A percentile compares a stretch with the other conserved stretches of the same genome.
Evolutionary conservation across 2,797 vertebrate genomes (phyloP).

Genomic region (Dryobates pubescens): DNA sequence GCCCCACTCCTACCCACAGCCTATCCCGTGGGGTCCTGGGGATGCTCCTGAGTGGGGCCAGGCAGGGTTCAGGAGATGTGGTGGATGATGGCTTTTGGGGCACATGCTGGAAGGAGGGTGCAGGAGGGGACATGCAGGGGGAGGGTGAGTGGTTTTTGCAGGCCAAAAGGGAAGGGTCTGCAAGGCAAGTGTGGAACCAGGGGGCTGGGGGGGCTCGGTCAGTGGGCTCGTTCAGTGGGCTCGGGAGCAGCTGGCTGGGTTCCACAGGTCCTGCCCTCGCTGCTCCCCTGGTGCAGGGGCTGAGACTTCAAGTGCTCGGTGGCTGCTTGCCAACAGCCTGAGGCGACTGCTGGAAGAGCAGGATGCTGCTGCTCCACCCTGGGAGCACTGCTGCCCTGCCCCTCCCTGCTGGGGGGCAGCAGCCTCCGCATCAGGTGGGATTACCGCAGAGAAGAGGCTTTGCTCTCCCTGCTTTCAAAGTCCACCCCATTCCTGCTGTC

Average conservation of each 20-base stretch:
- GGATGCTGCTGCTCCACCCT: background rate
- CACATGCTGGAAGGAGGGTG: accelerated
- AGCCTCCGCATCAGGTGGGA: background rate
- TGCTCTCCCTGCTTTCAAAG: background rate
- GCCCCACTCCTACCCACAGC: background rate
- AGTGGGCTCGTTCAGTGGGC: accelerated
- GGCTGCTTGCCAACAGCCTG: background rate
- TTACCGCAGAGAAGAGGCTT: background rate
- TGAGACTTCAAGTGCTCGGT: background rate
- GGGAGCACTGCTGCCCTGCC: accelerated
- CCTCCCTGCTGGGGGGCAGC: accelerated
- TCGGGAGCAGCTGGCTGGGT: accelerated
- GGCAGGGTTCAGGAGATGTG: background rate
- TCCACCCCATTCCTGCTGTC: accelerated
- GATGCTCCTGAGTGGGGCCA: background rate
- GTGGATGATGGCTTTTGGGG: background rate
- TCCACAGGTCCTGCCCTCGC: accelerated
- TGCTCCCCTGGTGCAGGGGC: accelerated
- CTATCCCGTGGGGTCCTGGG: accelerated
- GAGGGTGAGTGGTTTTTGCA: background rate
- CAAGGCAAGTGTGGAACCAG: accelerated
- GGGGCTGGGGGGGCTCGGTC: accelerated
- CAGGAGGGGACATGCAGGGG: accelerated
- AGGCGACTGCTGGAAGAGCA: background rate
- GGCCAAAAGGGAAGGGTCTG: background rate